Conservation (phyloP, 1,140 invertebrate genomes). For the Dendrolimus punctatus region DNA sequence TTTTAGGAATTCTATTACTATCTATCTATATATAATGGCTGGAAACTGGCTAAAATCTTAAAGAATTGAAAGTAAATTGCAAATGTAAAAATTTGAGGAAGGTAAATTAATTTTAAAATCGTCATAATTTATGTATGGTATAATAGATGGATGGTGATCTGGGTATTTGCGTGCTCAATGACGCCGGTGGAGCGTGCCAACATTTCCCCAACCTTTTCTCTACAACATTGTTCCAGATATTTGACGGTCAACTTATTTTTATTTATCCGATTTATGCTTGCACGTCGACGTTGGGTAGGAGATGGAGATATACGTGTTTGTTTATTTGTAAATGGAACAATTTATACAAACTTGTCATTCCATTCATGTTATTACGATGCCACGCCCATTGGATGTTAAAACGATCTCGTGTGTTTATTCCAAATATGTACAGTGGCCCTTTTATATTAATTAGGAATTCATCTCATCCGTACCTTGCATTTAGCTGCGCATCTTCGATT, state of each 20-base stretch:
- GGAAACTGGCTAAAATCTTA: too few species aligned
- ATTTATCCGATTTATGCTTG: conserved; percentile 12
- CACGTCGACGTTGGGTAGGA: conserved; percentile 2
- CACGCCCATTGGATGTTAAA: too few species aligned
- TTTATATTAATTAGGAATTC: conserved; percentile 3
- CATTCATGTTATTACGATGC: too few species aligned
- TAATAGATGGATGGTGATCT: neutral
- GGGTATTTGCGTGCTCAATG: conserved; percentile 30
- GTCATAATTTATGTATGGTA: too few species aligned
- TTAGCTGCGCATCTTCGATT: conserved; percentile 28
- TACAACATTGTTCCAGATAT: conserved; percentile 52
- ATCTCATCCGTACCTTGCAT: neutral
- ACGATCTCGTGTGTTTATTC: too few species aligned
- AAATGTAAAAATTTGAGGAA: neutral
- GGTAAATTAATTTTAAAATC: too few species aligned
- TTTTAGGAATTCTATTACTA: too few species aligned
- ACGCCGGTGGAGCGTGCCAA: conserved; percentile 40
- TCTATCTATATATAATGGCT: too few species aligned
- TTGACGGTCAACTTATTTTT: conserved; percentile 62
- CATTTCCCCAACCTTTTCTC: conserved; percentile 54
- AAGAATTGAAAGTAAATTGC: neutral
- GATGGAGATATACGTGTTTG: neutral
- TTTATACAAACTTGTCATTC: too few species aligned
- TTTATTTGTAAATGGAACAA: too few species aligned
- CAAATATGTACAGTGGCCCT: too few species aligned